A percentile compares a stretch with the other conserved stretches of the same genome.
Evolutionary conservation across 1,140 invertebrate species (phyloP).

Genomic region (Drepana arcuata): DNA sequence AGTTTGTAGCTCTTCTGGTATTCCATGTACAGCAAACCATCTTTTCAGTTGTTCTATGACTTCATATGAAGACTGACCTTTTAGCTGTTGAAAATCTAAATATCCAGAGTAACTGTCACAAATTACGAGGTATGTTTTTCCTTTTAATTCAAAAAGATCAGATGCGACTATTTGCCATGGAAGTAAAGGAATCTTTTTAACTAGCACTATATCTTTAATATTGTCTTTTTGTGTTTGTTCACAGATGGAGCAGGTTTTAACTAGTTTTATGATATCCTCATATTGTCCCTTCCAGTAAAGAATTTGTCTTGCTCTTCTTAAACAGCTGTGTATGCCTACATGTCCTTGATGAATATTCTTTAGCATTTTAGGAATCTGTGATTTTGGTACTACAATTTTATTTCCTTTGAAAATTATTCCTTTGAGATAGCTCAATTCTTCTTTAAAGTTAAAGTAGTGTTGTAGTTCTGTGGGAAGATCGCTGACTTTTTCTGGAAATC

Average conservation of each 20-base stretch:
- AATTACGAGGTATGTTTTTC: constrained; percentile 11
- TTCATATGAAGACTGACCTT: constrained; percentile 10
- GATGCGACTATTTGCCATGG: constrained; percentile 15
- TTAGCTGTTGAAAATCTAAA: constrained; percentile 15
- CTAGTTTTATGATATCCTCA: neutral
- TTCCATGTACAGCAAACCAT: neutral
- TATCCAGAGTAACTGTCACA: constrained; percentile 12
- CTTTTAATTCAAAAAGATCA: constrained; percentile 14
- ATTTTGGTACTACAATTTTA: neutral
- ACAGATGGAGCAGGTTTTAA: neutral
- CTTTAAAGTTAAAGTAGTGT: neutral
- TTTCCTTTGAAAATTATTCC: neutral
- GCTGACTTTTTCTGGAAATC: neutral
- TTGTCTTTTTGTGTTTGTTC: neutral
- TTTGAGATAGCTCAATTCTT: neutral
- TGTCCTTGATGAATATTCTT: neutral
- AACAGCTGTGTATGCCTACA: neutral
- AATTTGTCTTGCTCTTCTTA: neutral
- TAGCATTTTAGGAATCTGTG: neutral
- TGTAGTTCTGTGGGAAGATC: neutral
- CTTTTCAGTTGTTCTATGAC: constrained; percentile 13
- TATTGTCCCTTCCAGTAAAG: neutral
- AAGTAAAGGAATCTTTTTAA: constrained; percentile 9
- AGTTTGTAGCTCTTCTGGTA: neutral
- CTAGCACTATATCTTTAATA: constrained; percentile 4